Conservation (phyloP, 2,113 vertebrate genomes). For the Chionodraco myersi region DNA sequence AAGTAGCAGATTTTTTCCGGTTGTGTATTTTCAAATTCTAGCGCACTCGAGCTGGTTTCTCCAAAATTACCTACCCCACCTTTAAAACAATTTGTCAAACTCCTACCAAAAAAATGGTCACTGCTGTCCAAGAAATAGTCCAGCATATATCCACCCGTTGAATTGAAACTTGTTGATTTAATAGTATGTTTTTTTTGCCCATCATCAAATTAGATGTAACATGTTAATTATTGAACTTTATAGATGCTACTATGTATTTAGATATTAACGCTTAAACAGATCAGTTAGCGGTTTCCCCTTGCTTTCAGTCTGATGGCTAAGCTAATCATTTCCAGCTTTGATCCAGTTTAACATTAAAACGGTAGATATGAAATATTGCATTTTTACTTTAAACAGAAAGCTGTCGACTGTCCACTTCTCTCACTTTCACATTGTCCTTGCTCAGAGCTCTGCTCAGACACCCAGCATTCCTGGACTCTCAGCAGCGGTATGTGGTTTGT, state of each 20-base stretch:
- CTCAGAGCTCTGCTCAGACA: constrained; percentile 2
- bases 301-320: neutral
- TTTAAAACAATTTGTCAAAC: too few relatives aligned
- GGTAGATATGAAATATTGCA: neutral
- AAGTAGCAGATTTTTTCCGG: too few relatives aligned
- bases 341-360: neutral
- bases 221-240: neutral
- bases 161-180: neutral
- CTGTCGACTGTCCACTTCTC: neutral
- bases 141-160: neutral
- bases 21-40: too few relatives aligned
- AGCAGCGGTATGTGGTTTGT: constrained; percentile 52
- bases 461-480: constrained; percentile 42
- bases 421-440: constrained; percentile 34
- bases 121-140: neutral
- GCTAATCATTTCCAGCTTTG: too few relatives aligned
- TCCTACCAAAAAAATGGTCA: too few relatives aligned
- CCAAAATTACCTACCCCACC: too few relatives aligned
- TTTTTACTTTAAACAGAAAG: constrained; percentile 15
- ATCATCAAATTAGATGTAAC: too few relatives aligned
- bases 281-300: neutral
- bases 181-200: too few relatives aligned
- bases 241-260: neutral
- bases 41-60: too few relatives aligned
- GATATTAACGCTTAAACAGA: neutral